Percentiles rank a stretch among this genome's conserved stretches.
These are phyloP conservation scores for Vollenhovia emeryi DNA, from an alignment of 1,140 invertebrate genomes.

Conservation along the genomic window DNA sequence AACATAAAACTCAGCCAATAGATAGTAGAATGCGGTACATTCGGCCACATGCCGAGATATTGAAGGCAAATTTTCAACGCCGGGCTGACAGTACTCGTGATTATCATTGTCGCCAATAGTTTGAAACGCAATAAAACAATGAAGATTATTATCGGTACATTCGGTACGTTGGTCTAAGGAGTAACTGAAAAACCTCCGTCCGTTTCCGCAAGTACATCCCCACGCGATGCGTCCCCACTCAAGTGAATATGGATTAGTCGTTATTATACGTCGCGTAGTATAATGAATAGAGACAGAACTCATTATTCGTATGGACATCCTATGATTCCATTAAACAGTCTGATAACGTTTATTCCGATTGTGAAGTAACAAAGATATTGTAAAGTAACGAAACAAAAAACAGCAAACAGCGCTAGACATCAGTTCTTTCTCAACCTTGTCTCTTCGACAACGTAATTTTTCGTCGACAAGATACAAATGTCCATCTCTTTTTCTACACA, in stretches of 20 bases:
- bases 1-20: background rate
- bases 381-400: background rate
- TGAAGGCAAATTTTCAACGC: conserved; percentile 7
- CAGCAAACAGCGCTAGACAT: background rate
- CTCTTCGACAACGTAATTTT: background rate
- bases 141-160: background rate
- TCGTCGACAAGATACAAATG: background rate
- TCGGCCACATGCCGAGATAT: conserved; percentile 19
- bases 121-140: background rate
- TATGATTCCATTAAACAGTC: background rate
- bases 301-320: background rate
- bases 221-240: conserved; percentile 21
- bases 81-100: background rate
- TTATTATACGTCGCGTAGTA: background rate
- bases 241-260: background rate
- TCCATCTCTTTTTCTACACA: background rate
- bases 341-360: background rate
- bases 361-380: background rate
- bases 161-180: background rate
- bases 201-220: background rate
- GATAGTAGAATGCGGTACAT: background rate
- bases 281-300: background rate
- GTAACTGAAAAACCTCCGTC: background rate
- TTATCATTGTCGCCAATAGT: background rate
- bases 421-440: background rate